Percentiles rank a stretch among this genome's conserved stretches.
These are phyloP conservation scores for Typhlichthys subterraneus DNA, from an alignment of 2,797 vertebrate genomes.

Conservation along the genomic window DNA sequence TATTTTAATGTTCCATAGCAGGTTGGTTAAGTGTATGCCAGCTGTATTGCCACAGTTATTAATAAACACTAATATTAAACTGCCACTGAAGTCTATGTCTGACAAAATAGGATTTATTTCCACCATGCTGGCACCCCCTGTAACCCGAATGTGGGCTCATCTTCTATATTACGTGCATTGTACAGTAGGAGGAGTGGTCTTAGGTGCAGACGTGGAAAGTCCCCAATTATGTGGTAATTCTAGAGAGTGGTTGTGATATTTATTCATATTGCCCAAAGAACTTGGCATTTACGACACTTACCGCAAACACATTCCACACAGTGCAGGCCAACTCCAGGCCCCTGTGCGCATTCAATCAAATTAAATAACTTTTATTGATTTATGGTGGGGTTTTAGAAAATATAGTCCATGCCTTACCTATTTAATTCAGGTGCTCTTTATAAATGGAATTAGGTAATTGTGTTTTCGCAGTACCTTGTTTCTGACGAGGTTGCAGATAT, in stretches of 20 bases:
- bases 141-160: conserved; percentile 32
- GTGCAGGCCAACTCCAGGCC: conserved; percentile 69
- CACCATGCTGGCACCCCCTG: conserved; percentile 36
- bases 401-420: conserved; percentile 61
- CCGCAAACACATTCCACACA: conserved; percentile 77
- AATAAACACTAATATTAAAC: too few species aligned
- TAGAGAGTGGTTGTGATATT: conserved; percentile 81
- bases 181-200: conserved; percentile 55
- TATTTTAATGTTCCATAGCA: too few species aligned
- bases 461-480: conserved; percentile 43
- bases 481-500: conserved; percentile 32
- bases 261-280: conserved; percentile 81
- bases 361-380: conserved; percentile 72
- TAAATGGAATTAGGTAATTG: conserved; percentile 72
- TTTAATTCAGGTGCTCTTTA: conserved; percentile 66
- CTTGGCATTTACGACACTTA: conserved; percentile 80
- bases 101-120: conserved; percentile 7
- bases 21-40: too few species aligned
- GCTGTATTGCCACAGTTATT: too few species aligned
- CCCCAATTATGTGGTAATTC: conserved; percentile 85
- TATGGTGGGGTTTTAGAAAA: conserved; percentile 62
- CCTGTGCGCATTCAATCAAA: conserved; percentile 66
- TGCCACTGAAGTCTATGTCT: neutral
- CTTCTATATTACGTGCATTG: conserved; percentile 42
- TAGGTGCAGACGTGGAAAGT: conserved; percentile 82